Percentiles rank a stretch among this genome's conserved stretches.
Conservation (phyloP, 2,888 invertebrate genomes). For the Hemicrepidius hirtus region DNA sequence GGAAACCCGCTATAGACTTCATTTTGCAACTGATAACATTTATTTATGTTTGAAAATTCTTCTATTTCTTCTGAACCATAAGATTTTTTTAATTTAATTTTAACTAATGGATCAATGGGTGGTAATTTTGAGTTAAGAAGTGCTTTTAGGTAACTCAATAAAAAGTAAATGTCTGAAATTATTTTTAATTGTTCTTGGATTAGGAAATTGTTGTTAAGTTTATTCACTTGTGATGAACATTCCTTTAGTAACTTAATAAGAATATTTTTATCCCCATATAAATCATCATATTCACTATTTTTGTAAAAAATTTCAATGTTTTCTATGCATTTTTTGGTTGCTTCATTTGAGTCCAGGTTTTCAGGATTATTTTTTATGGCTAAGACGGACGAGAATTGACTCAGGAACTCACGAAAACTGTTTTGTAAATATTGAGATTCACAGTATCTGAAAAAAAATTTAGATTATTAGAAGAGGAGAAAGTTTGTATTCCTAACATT, state of each 20-base stretch:
- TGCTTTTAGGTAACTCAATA: slow-evolving; percentile 75
- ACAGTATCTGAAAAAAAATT: slow-evolving; percentile 35
- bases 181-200: slow-evolving; percentile 47
- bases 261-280: slow-evolving; percentile 46
- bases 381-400: slow-evolving; percentile 21
- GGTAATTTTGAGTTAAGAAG: slow-evolving; percentile 79
- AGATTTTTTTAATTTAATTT: slow-evolving; percentile 81
- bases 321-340: slow-evolving; percentile 35
- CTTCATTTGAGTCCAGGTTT: not conserved
- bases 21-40: slow-evolving; percentile 76
- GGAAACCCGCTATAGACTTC: slow-evolving; percentile 67
- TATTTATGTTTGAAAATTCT: slow-evolving; percentile 75
- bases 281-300: slow-evolving; percentile 19
- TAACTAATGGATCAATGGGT: slow-evolving; percentile 88
- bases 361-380: not conserved
- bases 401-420: slow-evolving; percentile 26
- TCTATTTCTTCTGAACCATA: slow-evolving; percentile 82
- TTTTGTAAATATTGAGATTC: slow-evolving; percentile 29
- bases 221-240: slow-evolving; percentile 45
- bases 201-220: slow-evolving; percentile 24
- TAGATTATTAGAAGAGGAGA: too few species aligned
- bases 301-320: slow-evolving; percentile 38
- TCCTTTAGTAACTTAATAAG: slow-evolving; percentile 54
- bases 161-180: slow-evolving; percentile 65
- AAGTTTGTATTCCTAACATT: too few species aligned